Evolutionary conservation across 2,888 invertebrate genomes (phyloP), one percentile per base, ranked within the genome.

Genomic region (Alentia gelatinosa): DNA sequence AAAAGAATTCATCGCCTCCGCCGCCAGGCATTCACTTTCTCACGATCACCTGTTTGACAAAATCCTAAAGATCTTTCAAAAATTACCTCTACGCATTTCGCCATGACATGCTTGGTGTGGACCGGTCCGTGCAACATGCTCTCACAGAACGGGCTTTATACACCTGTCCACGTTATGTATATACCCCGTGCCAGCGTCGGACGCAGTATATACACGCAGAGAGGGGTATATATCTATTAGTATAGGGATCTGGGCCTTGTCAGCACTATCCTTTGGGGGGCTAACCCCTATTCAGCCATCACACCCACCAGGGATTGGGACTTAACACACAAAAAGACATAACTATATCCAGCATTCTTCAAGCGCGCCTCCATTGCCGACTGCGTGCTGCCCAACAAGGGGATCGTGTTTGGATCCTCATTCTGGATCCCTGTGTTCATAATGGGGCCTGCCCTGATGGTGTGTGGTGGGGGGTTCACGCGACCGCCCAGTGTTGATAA

Each of bases 31-130:
- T 86, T 86, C 86, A 86, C 15, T 30, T 26, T 47, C 42, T 26
- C 86, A 86, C 86, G 86, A 30, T 5, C 42, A 3, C 9, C 42
- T 86, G 86, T 86, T 42, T 86, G 86, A n/a, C 47, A 15, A 86
- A 47, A 4, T 42, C 30, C 19, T 40, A 23, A 86, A 42, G 1
- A 86, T 42, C 47, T 47, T 79, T 86, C 86, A 86, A 7, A 86
- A 47, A 42, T 86, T 86, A 86, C 35, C 86, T 5, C 26, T 23
- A 23, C 7, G 26, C 47, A 33, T 86, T 42, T 42, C 26, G 33
- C 5, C 23, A n/a, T n/a, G n/a, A n/a, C n/a, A n/a, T n/a, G n/a
- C n/a, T n/a, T n/a, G n/a, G n/a, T n/a, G n/a, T n/a, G n/a, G n/a
- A n/a, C n/a, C n/a, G n/a, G n/a, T n/a, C n/a, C n/a, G n/a, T n/a